These are phyloP conservation scores for Siniperca undulata DNA, from an alignment of 2,797 vertebrate genomes.

Conservation along the genomic window DNA sequence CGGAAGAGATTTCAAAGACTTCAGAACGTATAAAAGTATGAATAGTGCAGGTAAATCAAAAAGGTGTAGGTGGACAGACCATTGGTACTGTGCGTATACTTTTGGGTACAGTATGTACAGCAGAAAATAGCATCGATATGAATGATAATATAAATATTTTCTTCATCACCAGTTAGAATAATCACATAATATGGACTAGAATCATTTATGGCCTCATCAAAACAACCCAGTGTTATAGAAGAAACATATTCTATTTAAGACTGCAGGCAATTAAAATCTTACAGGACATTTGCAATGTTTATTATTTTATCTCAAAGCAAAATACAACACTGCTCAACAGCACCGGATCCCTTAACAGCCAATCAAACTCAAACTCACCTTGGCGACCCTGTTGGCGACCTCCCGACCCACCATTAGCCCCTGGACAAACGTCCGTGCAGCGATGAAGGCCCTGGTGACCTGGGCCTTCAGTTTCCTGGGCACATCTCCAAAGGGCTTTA, in stretches of 20 bases:
- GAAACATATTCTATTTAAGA: not conserved
- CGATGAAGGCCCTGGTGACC: conserved; percentile 95
- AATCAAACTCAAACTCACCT: conserved; percentile 86
- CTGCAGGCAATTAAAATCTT: not conserved
- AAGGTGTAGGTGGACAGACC: not conserved
- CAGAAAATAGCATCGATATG: not conserved
- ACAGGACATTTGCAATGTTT: not conserved
- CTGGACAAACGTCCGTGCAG: conserved; percentile 96
- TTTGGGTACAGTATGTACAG: too few relatives aligned
- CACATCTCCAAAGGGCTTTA: conserved; percentile 96
- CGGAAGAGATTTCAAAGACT: not conserved
- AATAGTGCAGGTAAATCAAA: not conserved
- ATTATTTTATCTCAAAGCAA: not conserved
- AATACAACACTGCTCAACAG: not conserved
- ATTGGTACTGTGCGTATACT: not conserved
- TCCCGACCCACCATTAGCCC: conserved; percentile 96
- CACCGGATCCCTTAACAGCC: not conserved
- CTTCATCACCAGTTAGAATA: not conserved
- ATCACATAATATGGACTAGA: not conserved
- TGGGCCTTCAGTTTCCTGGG: conserved; percentile 95
- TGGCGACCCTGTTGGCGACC: conserved; percentile 95
- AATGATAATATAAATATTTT: conserved; percentile 9
- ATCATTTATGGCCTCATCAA: conserved; percentile 5
- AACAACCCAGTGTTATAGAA: not conserved
- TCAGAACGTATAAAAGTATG: not conserved